These are phyloP conservation scores for Clamator glandarius DNA, from an alignment of 2,797 vertebrate genomes.

Conservation along the genomic window DNA sequence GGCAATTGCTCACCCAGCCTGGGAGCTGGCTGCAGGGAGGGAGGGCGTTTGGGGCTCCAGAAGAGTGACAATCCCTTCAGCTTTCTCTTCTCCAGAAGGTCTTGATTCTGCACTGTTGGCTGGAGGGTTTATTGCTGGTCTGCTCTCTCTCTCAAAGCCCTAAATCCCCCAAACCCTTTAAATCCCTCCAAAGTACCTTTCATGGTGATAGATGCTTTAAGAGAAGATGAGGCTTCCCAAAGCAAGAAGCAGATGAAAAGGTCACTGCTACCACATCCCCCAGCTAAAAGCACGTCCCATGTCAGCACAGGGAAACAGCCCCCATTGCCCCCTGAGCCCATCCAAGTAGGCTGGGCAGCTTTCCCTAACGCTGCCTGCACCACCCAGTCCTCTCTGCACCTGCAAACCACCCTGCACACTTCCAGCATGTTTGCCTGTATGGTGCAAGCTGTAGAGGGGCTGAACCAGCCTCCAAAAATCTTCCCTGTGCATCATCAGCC, in stretches of 20 bases:
- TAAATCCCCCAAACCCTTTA: slow-evolving; percentile 19
- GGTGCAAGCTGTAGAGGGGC: background rate
- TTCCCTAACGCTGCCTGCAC: background rate
- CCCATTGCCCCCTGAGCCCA: background rate
- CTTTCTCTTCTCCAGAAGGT: background rate
- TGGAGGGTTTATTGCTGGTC: background rate
- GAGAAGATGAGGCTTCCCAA: background rate
- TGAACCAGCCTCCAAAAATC: background rate
- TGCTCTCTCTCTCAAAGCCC: background rate
- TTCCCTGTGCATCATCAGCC: background rate
- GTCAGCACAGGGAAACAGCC: background rate
- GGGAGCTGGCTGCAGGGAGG: background rate
- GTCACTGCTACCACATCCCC: background rate
- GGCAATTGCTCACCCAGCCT: background rate
- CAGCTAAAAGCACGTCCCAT: background rate
- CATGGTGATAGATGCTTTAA: background rate
- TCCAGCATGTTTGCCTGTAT: accelerated
- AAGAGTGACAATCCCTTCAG: background rate
- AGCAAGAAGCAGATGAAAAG: background rate
- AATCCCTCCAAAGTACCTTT: slow-evolving; percentile 31
- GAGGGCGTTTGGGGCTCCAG: background rate
- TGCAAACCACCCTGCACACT: background rate
- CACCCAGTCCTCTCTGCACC: background rate
- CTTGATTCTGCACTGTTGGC: slow-evolving; percentile 8
- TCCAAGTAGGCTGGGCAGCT: background rate